Base-by-base conservation (phyloP, 2,113 vertebrate genomes). In the Nannobrachium achirus region DNA sequence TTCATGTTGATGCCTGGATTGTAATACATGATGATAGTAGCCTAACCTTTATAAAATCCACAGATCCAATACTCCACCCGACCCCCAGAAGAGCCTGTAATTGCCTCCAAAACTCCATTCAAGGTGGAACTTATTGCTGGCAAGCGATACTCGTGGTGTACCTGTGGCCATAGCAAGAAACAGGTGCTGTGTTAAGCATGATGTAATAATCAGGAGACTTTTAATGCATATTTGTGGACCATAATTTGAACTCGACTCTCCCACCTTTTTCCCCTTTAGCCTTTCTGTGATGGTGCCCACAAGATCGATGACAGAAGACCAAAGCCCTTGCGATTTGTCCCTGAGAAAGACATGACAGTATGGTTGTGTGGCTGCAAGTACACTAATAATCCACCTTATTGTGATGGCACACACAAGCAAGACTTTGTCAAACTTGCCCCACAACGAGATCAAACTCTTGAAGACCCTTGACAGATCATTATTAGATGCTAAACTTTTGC, bases 251-350 rank as follows among this genome's bases (percentile, higher is more conserved):
- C 49, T 33, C 46, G 6, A 33, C 49, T 33, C 46, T 2, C 10
- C 66, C 8, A 1, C 15, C 2, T 41, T 38, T 69, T 73, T 49
- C 7, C 19, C 6, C 79, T 63, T n/a, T 84, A 97, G 95, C 95
- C 95, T 10, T 95, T 94, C 86, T 96, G 95, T 1, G 94, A 96
- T 0, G 95, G 95, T 3, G 19, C 92, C 50, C 95, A 96, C 88
- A 90, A 85, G 69, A n/a, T n/a, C n/a, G n/a, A n/a, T n/a, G n/a
- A 83, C 15, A 33, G 71, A 76, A 41, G 86, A 87, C 4, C 90
- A 80, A 0, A 88, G 88, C 92, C 95, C 0, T 67, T 95, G 18
- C 92, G 91, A 61, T 95, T 97, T 73, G 83, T 81, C 33, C 81
- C 83, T 0, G 50, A 89, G 48, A 77, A 92, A 76, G 89, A 90